Evolutionary conservation across 1,140 invertebrate species (phyloP), one percentile per base, ranked within the genome.

Genomic region (Glossosoma conforme): DNA sequence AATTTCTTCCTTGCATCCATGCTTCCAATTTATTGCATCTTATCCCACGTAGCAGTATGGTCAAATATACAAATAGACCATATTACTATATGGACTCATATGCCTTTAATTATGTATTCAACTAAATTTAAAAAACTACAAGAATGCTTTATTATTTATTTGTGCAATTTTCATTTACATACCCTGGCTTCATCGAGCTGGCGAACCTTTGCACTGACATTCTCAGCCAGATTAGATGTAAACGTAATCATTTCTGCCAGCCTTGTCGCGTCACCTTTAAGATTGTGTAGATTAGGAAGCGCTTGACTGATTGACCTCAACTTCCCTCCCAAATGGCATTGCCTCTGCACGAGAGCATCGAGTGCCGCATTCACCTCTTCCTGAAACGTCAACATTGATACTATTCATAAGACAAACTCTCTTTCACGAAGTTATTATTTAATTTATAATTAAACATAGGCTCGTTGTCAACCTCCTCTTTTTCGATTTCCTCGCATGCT

Each of bases 121-220:
- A 8, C 25, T 8, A 28, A 8, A 28, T 28, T 28, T 28, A 6
- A 28, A 6, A 28, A 8, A 28, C 6, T 28, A 28, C 6, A n/a
- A 28, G n/a, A 28, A 28, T 28, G n/a, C 25, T 8, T 28, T 6
- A 28, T 6, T 33, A 51, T 50, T 36, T 21, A 21, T 10, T 21
- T 19, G n/a, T 28, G n/a, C 6, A 28, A 28, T 6, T 28, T 6
- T 8, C 24, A 8, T 28, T 24, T 33, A 70, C 74, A 71, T 78
- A 94, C 91, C 66, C 97, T 89, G 1, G 93, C 93, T 37, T 90
- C 73, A 76, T 99, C 97, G 17, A 99, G 70, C 50, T 92, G 86
- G 36, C 93, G 80, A 9, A 99, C 95, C 87, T 98, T 97, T 20
- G 88, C 87, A 65, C 93, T 97, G 14, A 98, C 93, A 72, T 93